Evolutionary conservation across 2,113 vertebrate species (phyloP).

Genomic region (Neolamprologus hecqui): DNA sequence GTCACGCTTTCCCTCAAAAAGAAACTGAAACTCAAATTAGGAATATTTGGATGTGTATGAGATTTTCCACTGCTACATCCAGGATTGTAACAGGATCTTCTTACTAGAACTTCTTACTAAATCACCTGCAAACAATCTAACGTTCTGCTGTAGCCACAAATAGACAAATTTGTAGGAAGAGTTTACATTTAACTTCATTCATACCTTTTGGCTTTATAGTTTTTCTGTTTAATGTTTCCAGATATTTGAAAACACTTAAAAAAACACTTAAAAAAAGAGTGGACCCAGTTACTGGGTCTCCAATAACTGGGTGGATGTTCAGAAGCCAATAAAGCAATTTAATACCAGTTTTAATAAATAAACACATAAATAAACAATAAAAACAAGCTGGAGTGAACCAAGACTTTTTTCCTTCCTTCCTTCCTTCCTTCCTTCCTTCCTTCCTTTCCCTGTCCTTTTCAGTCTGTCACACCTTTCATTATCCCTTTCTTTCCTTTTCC

Average conservation of each 20-base stretch:
- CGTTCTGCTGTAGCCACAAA: not conserved
- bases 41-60: not conserved
- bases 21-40: not conserved
- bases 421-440: not conserved
- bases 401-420: not conserved
- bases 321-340: not conserved
- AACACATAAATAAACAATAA: not conserved
- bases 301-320: not conserved
- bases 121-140: not conserved
- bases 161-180: not conserved
- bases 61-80: not conserved
- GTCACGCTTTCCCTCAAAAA: not conserved
- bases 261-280: not conserved
- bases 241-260: not conserved
- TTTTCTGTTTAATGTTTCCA: not conserved
- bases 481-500: not conserved
- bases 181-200: not conserved
- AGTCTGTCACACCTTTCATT: not conserved
- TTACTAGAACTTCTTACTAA: not conserved
- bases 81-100: not conserved
- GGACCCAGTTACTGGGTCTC: rapidly evolving
- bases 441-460: not conserved
- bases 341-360: not conserved
- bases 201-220: rapidly evolving
- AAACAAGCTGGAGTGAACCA: not conserved